phyloP scores from a whole-genome alignment of 2,113 vertebrate genomes.

The Rhinichthys klamathensis region DNA sequence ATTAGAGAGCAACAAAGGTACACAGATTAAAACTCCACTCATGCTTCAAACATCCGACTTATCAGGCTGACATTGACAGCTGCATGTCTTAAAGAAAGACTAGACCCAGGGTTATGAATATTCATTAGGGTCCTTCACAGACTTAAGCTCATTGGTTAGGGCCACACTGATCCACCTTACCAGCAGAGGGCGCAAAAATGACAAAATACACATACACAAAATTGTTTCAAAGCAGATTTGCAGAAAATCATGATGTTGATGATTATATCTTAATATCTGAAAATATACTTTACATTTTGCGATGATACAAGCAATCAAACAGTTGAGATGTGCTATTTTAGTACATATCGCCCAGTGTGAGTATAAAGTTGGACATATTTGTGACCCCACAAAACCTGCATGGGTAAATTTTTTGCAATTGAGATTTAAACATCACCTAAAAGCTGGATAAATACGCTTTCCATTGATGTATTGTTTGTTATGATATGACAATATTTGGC shows the following conservation, averaged over 20 bases:
- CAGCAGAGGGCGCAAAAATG: neutral
- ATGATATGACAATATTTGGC: too few species aligned
- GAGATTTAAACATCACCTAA: too few species aligned
- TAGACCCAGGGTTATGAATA: conserved; percentile 4
- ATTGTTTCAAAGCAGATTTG: neutral
- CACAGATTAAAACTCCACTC: conserved; percentile 19
- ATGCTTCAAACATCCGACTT: conserved; percentile 18
- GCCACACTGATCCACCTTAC: neutral
- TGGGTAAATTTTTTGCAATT: too few species aligned
- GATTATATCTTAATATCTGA: neutral
- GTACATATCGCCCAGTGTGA: too few species aligned
- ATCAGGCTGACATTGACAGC: conserved; percentile 12
- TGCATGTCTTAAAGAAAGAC: conserved; percentile 7
- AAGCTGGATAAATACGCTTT: too few species aligned
- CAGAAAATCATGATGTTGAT: neutral
- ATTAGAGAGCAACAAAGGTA: conserved; percentile 21
- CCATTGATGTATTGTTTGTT: too few species aligned
- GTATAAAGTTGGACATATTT: too few species aligned
- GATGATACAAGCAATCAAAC: neutral
- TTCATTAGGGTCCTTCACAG: neutral
- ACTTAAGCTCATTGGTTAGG: neutral
- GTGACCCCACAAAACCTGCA: too few species aligned
- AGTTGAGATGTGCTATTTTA: too few species aligned
- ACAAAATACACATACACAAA: neutral
- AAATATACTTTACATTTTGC: neutral